Percentiles rank a stretch among this genome's conserved stretches.
Evolutionary conservation across 2,113 vertebrate genomes (phyloP).

Genomic region (Tragelaphus strepsiceros): DNA sequence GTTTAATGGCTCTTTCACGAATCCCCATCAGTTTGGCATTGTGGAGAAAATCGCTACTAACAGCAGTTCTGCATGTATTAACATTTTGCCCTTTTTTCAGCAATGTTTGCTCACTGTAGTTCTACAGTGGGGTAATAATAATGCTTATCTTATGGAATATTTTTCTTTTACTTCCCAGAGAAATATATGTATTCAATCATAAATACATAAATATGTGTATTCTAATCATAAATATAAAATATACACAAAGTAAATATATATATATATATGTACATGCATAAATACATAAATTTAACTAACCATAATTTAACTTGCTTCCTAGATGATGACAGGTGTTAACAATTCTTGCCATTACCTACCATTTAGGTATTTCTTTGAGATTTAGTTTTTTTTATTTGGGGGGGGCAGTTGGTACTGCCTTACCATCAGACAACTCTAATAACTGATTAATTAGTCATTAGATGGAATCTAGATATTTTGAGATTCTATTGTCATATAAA

Average conservation of each 20-base stretch:
- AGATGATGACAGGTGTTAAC: background rate
- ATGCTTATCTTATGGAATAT: conserved; percentile 58
- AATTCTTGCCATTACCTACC: background rate
- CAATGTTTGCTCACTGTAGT: conserved; percentile 68
- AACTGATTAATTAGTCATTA: conserved; percentile 67
- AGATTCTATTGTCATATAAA: conserved; percentile 73
- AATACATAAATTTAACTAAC: conserved; percentile 3
- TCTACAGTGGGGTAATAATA: conserved; percentile 67
- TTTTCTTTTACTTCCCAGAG: conserved; percentile 66
- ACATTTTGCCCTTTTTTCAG: conserved; percentile 72
- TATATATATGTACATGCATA: background rate
- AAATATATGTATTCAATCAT: conserved; percentile 38
- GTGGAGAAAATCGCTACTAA: conserved; percentile 72
- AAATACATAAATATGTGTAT: conserved; percentile 31
- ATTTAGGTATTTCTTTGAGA: conserved; percentile 40
- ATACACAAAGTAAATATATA: background rate
- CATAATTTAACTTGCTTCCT: conserved; percentile 40
- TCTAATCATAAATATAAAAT: conserved; percentile 24
- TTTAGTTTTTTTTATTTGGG: background rate
- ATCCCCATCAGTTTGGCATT: conserved; percentile 72
- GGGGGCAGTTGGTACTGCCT: background rate
- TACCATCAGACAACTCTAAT: conserved; percentile 59
- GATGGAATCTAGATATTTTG: conserved; percentile 64
- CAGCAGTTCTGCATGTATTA: conserved; percentile 73
- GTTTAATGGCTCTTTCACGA: conserved; percentile 74